These are phyloP conservation scores for Strix occidentalis DNA, from an alignment of 2,797 vertebrate genomes.

Conservation along the genomic window DNA sequence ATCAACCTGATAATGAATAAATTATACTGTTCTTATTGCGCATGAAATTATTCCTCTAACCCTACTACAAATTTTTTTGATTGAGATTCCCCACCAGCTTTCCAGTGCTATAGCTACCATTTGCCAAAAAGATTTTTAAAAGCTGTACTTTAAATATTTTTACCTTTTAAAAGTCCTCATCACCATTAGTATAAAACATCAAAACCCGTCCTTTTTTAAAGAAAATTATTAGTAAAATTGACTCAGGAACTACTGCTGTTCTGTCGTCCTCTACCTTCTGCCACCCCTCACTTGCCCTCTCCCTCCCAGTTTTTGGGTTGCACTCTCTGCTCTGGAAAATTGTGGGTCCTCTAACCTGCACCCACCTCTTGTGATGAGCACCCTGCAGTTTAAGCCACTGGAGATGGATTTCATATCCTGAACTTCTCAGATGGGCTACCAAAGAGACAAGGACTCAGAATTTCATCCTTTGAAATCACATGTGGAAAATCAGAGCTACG, in stretches of 20 bases:
- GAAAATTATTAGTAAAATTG: not conserved
- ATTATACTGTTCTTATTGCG: not conserved
- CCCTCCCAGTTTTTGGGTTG: not conserved
- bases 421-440: not conserved
- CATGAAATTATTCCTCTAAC: not conserved
- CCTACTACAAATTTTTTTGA: too few species aligned
- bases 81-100: not conserved
- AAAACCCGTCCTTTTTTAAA: not conserved
- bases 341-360: not conserved
- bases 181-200: not conserved
- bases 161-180: not conserved
- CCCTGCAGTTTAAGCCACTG: not conserved
- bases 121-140: not conserved
- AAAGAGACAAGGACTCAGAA: not conserved
- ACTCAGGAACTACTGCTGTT: not conserved
- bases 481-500: not conserved
- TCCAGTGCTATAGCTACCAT: fast-evolving
- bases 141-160: not conserved
- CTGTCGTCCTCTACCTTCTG: not conserved
- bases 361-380: not conserved
- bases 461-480: not conserved
- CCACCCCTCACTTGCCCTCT: not conserved
- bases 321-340: not conserved
- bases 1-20: not conserved
- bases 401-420: not conserved